Base-by-base conservation (phyloP, 2,797 vertebrate species). In the Etheostoma perlongum region DNA sequence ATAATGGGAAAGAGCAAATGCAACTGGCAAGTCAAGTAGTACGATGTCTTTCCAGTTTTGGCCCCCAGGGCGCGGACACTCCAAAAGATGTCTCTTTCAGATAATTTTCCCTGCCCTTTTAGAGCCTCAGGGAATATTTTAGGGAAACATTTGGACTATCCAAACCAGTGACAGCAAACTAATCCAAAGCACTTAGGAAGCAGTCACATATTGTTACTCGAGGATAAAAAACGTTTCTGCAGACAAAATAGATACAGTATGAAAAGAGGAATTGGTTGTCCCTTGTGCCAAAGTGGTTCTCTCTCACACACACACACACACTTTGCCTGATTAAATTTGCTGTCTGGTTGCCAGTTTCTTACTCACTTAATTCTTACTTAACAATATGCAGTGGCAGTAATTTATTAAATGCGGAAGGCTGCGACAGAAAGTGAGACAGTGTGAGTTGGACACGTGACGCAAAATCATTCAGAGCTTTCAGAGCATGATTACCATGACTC, bases 311-410 rank as follows among this genome's bases (percentile, higher is more conserved):
- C 30, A 48, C 42, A 69, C 67, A 67, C 36, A 88, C 85, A 91
- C 91, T 92, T 79, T 82, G 67, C 83, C 76, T 91, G 90, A 92
- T 92, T 85, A 85, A 90, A 86, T 84, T 61, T 65, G 67, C 78
- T 72, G 81, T 76, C 71, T 68, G 72, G 74, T 84, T 90, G 92
- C 92, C 91, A 93, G 88, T 81, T 85, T 85, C 74, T 82, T 89
- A 91, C 89, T 93, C 89, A 89, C 75, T 89, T 89, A 89, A 88
- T 90, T 88, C 82, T 86, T 72, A 55, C 81, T 86, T 67, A 85
- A 91, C 85, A 63, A 75, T 76, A 88, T 71, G 71, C 66, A 74
- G 78, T 16, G 16, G 72, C 40, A 65, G 84, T 82, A 78, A 90
- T 91, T 82, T 82, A 70, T 82, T 80, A 88, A 88, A 91, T 82